phyloP scores from a whole-genome alignment of 2,888 invertebrate genomes.

The Crematogaster levior region DNA sequence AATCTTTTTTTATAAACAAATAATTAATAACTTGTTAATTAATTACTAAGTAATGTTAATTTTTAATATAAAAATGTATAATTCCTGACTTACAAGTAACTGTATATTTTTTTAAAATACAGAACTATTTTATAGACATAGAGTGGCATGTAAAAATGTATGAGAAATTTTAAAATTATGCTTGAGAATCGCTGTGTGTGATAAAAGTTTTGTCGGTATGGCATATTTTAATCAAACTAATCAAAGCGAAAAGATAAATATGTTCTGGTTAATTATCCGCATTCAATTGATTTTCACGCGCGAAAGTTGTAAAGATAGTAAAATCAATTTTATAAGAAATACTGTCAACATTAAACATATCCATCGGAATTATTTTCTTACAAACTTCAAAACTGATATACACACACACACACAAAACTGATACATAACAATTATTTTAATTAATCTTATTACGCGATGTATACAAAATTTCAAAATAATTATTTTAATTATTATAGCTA shows the following conservation, averaged over 20 bases:
- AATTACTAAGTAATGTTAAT: background rate
- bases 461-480: background rate
- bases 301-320: constrained; percentile 14
- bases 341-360: background rate
- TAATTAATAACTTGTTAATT: background rate
- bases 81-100: background rate
- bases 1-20: background rate
- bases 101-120: background rate
- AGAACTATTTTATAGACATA: background rate
- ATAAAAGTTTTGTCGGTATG: background rate
- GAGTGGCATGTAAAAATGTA: too few relatives aligned
- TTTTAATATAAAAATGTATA: background rate
- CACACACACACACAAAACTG: too few relatives aligned
- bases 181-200: background rate
- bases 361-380: background rate
- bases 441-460: background rate
- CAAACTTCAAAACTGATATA: background rate
- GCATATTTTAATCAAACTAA: background rate
- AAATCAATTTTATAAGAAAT: constrained; percentile 15
- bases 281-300: constrained; percentile 28
- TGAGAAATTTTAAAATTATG: background rate
- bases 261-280: background rate
- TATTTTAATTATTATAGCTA: background rate
- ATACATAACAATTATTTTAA: too few relatives aligned
- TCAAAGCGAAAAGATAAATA: constrained; percentile 10